phyloP scores from a whole-genome alignment of 2,113 vertebrate species.

The Thunnus thynnus region DNA sequence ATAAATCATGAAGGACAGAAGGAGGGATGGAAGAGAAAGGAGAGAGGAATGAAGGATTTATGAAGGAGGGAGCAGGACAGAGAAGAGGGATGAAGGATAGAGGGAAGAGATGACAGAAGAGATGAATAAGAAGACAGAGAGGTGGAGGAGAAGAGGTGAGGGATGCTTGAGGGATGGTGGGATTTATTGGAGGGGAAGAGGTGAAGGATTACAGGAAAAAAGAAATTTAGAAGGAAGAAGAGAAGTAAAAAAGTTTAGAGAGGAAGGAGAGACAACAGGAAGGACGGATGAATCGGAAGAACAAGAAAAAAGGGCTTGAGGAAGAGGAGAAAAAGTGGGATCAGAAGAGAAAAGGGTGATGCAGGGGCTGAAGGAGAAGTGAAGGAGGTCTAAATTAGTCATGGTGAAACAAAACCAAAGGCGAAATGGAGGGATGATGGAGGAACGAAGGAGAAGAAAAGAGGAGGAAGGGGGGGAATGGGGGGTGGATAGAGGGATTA shows the following conservation, averaged over 20 bases:
- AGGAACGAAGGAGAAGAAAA: background rate
- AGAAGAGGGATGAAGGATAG: conserved; percentile 17
- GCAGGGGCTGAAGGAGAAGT: conserved; percentile 1
- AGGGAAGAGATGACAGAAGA: conserved; percentile 11
- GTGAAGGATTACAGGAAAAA: background rate
- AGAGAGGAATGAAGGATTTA: conserved; percentile 14
- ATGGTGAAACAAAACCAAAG: conserved; percentile 26
- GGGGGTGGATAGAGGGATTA: conserved; percentile 16
- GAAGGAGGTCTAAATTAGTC: conserved; percentile 46
- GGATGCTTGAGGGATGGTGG: conserved; percentile 7
- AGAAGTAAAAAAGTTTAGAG: background rate
- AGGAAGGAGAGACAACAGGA: no score
- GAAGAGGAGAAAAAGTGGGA: background rate
- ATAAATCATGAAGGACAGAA: background rate
- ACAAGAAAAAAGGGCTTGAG: background rate
- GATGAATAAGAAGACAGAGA: conserved; percentile 17
- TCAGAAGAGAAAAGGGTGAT: conserved; percentile 29
- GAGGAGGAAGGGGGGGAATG: background rate
- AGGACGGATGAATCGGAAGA: background rate
- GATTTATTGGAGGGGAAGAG: background rate
- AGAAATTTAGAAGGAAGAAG: background rate
- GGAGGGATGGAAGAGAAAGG: background rate
- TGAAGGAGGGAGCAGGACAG: background rate
- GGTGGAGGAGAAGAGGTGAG: background rate
- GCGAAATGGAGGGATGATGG: background rate